A percentile compares a stretch with the other conserved stretches of the same genome.
Conservation (phyloP, 64 coral and sea anemone genomes). For the Stichodactyla mertensii region DNA sequence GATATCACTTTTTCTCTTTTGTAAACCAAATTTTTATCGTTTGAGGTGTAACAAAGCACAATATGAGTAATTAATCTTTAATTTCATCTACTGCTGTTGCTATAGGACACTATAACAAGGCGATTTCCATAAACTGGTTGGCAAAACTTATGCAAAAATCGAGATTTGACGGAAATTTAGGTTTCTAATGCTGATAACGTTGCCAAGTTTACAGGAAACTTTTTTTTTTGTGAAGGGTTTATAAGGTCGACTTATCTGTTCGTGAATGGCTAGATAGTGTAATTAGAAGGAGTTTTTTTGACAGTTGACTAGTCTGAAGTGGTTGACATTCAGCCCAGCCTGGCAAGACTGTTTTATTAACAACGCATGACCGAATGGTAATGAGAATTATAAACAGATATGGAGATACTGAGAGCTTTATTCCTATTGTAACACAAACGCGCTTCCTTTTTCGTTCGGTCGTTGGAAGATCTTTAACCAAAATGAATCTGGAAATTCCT, state of each 20-base stretch:
- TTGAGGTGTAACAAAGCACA: not conserved
- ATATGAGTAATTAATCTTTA: not conserved
- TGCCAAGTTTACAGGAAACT: not conserved
- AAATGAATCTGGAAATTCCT: conserved; percentile 87
- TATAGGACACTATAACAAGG: not conserved
- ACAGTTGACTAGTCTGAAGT: not conserved
- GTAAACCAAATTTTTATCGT: not conserved
- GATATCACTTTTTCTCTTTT: not conserved
- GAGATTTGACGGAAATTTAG: not conserved
- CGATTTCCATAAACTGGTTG: not conserved
- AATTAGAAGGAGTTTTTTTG: not conserved
- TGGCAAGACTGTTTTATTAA: not conserved
- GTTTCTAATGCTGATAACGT: not conserved
- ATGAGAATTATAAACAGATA: conserved; percentile 10
- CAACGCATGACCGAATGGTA: conserved; percentile 13
- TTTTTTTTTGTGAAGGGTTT: not conserved
- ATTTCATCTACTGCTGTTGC: not conserved
- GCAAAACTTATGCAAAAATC: not conserved
- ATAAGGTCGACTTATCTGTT: not conserved
- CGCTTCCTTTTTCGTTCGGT: not conserved
- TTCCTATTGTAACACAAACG: not conserved
- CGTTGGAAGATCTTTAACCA: not conserved
- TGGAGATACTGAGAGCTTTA: not conserved
- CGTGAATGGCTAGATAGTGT: not conserved
- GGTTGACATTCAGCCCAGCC: not conserved